Evolutionary conservation across 2,888 invertebrate genomes (phyloP).

Genomic region (Pandemis corylana): DNA sequence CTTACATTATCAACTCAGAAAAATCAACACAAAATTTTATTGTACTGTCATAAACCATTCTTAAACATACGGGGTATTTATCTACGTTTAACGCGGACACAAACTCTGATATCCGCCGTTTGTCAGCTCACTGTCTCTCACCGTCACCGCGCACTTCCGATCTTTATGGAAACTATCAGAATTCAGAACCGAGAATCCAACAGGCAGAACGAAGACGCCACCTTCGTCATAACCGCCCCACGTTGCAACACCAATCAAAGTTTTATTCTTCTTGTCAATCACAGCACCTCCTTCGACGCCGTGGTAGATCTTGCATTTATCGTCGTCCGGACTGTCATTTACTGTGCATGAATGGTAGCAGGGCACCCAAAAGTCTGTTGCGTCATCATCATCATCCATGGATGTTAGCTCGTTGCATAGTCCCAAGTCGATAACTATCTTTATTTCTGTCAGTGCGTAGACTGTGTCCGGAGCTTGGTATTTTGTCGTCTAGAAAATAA

Average conservation of each 20-base stretch:
- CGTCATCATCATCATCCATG: neutral
- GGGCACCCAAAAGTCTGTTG: slow-evolving; percentile 48
- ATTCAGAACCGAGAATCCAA: slow-evolving; percentile 39
- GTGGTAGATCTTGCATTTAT: neutral
- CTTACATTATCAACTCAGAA: no score
- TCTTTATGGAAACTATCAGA: slow-evolving; percentile 33
- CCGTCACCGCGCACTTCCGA: slow-evolving; percentile 33
- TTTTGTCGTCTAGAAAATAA: neutral
- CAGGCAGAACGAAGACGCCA: slow-evolving; percentile 5
- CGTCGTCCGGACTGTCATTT: neutral
- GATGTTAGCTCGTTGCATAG: neutral
- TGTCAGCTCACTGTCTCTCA: slow-evolving; percentile 1
- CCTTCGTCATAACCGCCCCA: slow-evolving; percentile 31
- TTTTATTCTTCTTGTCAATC: neutral
- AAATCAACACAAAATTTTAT: no score
- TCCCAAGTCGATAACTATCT: neutral
- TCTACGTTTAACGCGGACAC: neutral
- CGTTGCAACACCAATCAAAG: slow-evolving; percentile 39
- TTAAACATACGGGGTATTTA: neutral
- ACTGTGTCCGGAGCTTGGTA: neutral
- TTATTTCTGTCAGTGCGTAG: neutral
- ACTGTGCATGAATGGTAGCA: slow-evolving; percentile 33
- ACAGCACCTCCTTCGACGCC: slow-evolving; percentile 39
- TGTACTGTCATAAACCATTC: no score
- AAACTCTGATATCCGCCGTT: slow-evolving; percentile 19